phyloP scores from a whole-genome alignment of 1,140 invertebrate genomes.

The Dolichoris vasculosae region DNA sequence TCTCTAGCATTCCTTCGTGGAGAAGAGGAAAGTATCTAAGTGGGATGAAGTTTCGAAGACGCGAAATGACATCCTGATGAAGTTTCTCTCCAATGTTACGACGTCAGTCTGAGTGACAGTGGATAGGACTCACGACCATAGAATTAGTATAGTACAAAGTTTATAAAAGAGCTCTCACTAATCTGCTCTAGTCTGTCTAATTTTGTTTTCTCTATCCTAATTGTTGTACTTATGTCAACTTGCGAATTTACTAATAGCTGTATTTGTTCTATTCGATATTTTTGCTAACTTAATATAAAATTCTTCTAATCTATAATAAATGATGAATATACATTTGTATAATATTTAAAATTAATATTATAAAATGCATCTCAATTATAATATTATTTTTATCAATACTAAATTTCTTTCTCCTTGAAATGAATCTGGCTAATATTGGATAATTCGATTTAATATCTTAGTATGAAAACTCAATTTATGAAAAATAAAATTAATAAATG shows the following conservation, averaged over 20 bases:
- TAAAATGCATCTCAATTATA: too few species aligned
- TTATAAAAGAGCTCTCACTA: constrained; percentile 70
- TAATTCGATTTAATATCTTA: too few species aligned
- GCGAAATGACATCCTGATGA: constrained; percentile 73
- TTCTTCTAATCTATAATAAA: background rate
- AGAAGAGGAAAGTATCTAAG: constrained; percentile 55
- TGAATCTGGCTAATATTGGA: too few species aligned
- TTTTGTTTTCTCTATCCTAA: constrained; percentile 47
- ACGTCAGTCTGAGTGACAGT: constrained; percentile 49
- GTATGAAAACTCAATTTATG: too few species aligned
- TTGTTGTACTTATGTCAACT: background rate
- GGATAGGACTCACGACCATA: constrained; percentile 62
- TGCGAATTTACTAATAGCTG: background rate
- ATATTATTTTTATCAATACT: too few species aligned
- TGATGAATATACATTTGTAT: too few species aligned
- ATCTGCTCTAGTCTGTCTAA: constrained; percentile 41
- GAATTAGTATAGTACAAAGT: constrained; percentile 72
- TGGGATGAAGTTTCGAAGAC: constrained; percentile 63
- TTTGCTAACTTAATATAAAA: background rate
- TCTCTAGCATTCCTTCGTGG: background rate
- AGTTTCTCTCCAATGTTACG: constrained; percentile 65
- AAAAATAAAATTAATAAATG: too few species aligned
- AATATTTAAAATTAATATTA: too few species aligned
- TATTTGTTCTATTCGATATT: too few species aligned
- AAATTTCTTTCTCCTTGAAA: too few species aligned